Evolutionary conservation across 2,797 vertebrate species (phyloP).

Genomic region (Podarcis siculus): DNA sequence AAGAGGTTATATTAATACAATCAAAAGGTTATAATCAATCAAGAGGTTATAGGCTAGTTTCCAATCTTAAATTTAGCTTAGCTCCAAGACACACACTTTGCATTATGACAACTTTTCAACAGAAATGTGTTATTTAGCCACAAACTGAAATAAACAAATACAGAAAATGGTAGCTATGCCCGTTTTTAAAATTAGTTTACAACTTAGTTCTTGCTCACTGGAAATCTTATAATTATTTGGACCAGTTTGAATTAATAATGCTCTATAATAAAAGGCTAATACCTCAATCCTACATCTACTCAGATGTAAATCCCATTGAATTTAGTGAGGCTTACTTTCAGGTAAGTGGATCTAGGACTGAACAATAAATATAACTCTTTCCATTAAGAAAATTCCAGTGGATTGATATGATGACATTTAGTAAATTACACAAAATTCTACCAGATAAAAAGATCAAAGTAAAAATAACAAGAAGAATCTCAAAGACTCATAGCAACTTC

Average conservation of each 20-base stretch:
- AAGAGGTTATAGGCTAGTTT: not conserved
- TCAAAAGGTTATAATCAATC: not conserved
- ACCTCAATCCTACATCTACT: too few relatives aligned
- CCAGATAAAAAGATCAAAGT: not conserved
- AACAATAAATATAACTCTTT: too few relatives aligned
- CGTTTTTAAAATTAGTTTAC: not conserved
- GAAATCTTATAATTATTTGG: not conserved
- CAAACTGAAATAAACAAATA: not conserved
- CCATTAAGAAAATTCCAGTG: not conserved
- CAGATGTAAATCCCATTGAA: too few relatives aligned
- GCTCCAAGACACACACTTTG: not conserved
- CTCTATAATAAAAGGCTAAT: not conserved
- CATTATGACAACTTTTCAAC: not conserved
- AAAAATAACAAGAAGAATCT: not conserved
- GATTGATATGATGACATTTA: not conserved
- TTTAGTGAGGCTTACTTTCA: not conserved
- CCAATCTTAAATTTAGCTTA: not conserved
- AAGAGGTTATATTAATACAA: not conserved
- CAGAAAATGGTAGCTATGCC: not conserved
- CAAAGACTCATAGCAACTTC: not conserved
- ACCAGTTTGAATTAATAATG: not conserved
- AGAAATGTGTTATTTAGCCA: not conserved
- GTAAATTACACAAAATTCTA: not conserved
- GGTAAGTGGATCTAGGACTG: not conserved
- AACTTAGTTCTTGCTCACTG: not conserved